A percentile compares a stretch with the other conserved stretches of the same genome.
Conservation (phyloP, 1,140 invertebrate species). For the Habropoda laboriosa region DNA sequence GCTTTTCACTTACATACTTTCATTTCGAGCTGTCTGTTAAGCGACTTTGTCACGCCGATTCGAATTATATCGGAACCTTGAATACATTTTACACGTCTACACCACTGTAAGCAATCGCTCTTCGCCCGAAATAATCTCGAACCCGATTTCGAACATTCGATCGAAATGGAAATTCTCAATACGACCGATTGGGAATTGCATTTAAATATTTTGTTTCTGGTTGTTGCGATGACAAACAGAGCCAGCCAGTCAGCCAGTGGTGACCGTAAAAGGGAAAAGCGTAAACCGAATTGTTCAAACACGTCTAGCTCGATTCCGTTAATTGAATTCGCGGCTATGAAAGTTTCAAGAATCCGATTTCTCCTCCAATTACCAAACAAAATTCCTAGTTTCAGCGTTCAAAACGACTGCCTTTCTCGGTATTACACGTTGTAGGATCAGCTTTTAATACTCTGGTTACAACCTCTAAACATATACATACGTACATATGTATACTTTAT, state of each 20-base stretch:
- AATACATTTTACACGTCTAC: background rate
- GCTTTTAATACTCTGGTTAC: background rate
- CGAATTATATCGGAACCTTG: background rate
- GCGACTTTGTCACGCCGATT: background rate
- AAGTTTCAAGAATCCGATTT: background rate
- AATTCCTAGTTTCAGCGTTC: background rate
- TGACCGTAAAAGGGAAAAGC: background rate
- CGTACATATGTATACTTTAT: background rate
- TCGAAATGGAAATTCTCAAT: background rate
- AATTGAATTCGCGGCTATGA: background rate
- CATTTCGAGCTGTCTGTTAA: conserved; percentile 13
- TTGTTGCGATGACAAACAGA: background rate
- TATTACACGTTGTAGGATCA: background rate
- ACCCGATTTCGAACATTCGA: background rate
- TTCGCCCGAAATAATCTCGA: background rate
- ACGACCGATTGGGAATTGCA: background rate
- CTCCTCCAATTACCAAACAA: background rate
- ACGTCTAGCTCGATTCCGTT: background rate
- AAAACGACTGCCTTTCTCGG: too few relatives aligned
- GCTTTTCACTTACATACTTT: conserved; percentile 22
- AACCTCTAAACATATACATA: conserved; percentile 16
- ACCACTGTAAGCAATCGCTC: background rate
- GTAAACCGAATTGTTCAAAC: background rate
- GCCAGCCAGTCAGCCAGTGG: too few relatives aligned
- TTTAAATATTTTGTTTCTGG: conserved; percentile 18